Evolutionary conservation across 2,888 invertebrate species (phyloP).

Genomic region (Orchestes rusci): DNA sequence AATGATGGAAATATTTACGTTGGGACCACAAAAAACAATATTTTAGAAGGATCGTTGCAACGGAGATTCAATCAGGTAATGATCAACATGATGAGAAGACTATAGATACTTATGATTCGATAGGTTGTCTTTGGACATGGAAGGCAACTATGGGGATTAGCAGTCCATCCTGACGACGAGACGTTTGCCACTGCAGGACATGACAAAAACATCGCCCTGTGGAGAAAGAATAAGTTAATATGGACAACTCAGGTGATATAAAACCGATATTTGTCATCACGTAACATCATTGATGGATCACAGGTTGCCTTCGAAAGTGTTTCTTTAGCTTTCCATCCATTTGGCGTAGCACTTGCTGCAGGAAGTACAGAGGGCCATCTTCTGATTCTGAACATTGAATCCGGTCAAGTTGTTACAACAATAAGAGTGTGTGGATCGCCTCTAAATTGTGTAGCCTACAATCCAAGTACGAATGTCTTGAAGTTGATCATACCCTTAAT

Average conservation of each 20-base stretch:
- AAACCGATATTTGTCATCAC: background rate
- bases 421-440: conserved; percentile 82
- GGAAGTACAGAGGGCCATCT: conserved; percentile 88
- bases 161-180: conserved; percentile 86
- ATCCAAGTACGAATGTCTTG: conserved; percentile 66
- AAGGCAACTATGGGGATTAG: conserved; percentile 78
- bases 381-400: conserved; percentile 77
- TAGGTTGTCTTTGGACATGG: conserved; percentile 84
- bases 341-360: conserved; percentile 78
- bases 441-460: conserved; percentile 78
- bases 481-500: background rate
- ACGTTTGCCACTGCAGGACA: conserved; percentile 88
- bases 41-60: conserved; percentile 84
- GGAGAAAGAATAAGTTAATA: conserved; percentile 81
- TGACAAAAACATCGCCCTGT: conserved; percentile 83
- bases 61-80: conserved; percentile 73
- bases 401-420: conserved; percentile 77
- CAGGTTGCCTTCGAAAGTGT: conserved; percentile 82
- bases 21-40: conserved; percentile 82
- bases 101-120: background rate
- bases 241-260: conserved; percentile 72
- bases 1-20: conserved; percentile 88
- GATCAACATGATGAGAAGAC: background rate
- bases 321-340: conserved; percentile 80
- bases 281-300: too few relatives aligned